Evolutionary conservation across 2,113 vertebrate genomes (phyloP).

Genomic region (Xiphophorus couchianus): DNA sequence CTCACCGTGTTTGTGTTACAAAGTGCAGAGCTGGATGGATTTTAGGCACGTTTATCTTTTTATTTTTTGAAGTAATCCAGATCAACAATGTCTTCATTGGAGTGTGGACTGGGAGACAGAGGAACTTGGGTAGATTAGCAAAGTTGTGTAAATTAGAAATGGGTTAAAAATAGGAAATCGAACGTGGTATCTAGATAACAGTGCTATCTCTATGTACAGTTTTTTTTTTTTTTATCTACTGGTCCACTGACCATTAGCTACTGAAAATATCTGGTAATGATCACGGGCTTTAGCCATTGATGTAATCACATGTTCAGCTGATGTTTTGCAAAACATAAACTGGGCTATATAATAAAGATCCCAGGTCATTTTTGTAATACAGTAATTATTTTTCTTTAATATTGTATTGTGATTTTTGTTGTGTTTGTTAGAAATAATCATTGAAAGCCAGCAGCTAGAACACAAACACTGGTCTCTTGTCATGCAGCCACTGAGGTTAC

Average conservation of each 20-base stretch:
- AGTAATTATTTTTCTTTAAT: neutral
- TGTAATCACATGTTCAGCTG: no score
- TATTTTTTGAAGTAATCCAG: neutral
- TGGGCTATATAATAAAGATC: neutral
- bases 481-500: conserved; percentile 23
- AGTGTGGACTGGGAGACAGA: neutral
- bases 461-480: neutral
- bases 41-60: neutral
- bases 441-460: neutral
- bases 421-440: no score
- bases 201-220: no score
- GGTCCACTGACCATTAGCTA: no score
- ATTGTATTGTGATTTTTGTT: neutral
- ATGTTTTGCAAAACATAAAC: neutral
- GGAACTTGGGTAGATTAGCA: neutral
- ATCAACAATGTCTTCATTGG: neutral
- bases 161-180: no score
- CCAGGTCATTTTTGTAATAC: neutral
- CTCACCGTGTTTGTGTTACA: conserved; percentile 6
- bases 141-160: neutral
- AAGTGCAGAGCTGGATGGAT: neutral
- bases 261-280: no score
- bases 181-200: no score
- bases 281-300: no score
- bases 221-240: no score